A percentile compares a stretch with the other conserved stretches of the same genome.
These are phyloP conservation scores for Iselma pallidipennis DNA, from an alignment of 2,888 invertebrate species.

Conservation along the genomic window DNA sequence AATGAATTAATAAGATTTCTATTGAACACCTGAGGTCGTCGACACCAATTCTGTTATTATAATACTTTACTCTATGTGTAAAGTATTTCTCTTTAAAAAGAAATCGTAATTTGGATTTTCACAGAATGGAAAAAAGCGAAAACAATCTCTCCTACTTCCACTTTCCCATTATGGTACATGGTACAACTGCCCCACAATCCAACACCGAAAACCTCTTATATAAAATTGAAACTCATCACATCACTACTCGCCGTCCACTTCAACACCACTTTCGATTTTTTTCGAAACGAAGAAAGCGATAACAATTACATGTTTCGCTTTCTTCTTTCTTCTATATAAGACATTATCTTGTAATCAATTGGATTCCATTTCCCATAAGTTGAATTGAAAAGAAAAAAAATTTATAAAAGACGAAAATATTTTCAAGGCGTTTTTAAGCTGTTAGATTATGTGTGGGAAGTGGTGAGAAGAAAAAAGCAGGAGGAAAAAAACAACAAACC, in stretches of 20 bases:
- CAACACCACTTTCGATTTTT: constrained; percentile 10
- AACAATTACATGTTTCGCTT: not conserved
- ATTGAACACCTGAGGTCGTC: constrained; percentile 36
- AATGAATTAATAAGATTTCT: constrained; percentile 36
- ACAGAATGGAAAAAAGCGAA: constrained; percentile 8
- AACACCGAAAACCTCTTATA: not conserved
- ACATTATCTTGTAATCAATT: not conserved
- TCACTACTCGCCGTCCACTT: not conserved
- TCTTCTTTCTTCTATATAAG: not conserved
- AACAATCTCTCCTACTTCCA: not conserved
- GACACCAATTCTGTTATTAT: constrained; percentile 36
- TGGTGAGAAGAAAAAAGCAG: no score
- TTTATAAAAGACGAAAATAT: no score
- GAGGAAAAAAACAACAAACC: not conserved
- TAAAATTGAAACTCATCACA: not conserved
- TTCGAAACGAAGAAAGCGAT: not conserved
- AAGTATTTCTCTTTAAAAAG: not conserved
- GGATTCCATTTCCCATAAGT: no score
- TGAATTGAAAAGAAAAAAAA: no score
- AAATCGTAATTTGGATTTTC: constrained; percentile 6
- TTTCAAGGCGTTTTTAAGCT: no score
- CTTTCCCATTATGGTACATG: not conserved
- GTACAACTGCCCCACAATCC: not conserved
- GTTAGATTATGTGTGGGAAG: not conserved
- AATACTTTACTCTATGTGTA: not conserved